These are phyloP conservation scores for Hippocampus comes DNA, from an alignment of 2,113 vertebrate genomes.

Conservation along the genomic window DNA sequence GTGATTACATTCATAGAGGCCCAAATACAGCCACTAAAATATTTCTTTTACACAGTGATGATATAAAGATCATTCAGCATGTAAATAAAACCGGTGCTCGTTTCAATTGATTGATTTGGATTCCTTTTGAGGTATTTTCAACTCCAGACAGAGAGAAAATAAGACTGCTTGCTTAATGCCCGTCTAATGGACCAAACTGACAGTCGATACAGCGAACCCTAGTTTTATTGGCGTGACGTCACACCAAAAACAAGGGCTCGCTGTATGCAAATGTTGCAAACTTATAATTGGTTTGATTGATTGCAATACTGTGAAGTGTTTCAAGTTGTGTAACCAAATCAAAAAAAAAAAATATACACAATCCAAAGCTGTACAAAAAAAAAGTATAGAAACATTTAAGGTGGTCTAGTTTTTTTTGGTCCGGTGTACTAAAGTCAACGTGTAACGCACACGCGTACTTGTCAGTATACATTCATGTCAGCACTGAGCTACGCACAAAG, in stretches of 20 bases:
- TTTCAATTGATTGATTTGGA: not conserved
- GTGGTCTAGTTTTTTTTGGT: slow-evolving; percentile 80
- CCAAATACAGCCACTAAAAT: slow-evolving; percentile 15
- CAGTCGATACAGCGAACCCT: too few relatives aligned
- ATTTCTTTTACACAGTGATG: not conserved
- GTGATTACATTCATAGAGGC: slow-evolving; percentile 39
- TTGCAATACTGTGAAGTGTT: slow-evolving; percentile 8
- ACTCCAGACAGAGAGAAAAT: not conserved
- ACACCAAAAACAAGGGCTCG: too few relatives aligned
- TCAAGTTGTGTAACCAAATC: slow-evolving; percentile 63
- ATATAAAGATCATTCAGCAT: not conserved
- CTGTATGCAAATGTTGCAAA: too few relatives aligned
- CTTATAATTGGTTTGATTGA: not conserved
- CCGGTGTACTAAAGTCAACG: slow-evolving; percentile 74
- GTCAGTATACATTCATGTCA: slow-evolving; percentile 81
- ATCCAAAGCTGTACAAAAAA: slow-evolving; percentile 83
- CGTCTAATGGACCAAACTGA: not conserved
- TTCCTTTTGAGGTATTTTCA: not conserved
- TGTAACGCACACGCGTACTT: slow-evolving; percentile 31
- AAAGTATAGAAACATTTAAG: slow-evolving; percentile 83
- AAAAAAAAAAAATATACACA: slow-evolving; percentile 80
- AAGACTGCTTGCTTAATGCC: not conserved
- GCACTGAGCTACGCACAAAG: slow-evolving; percentile 26
- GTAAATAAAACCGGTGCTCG: not conserved
- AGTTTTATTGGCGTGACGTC: too few relatives aligned